phyloP scores from a whole-genome alignment of 2,113 vertebrate genomes.

The Leptocoma aspasia region DNA sequence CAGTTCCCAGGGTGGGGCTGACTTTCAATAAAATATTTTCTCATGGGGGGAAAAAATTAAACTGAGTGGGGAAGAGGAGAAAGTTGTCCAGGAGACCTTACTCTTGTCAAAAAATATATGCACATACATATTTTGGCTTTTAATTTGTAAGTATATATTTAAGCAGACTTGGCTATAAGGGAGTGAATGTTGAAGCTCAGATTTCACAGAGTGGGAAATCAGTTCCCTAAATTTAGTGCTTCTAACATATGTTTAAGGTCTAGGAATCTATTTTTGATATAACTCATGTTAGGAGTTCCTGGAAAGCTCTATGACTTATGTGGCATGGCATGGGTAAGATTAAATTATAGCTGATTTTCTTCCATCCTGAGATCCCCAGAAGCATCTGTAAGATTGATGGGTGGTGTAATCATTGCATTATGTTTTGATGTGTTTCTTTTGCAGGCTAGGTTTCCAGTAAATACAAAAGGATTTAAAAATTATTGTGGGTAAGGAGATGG shows the following conservation, averaged over 20 bases:
- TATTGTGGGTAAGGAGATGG: constrained; percentile 14
- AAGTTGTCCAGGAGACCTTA: not conserved
- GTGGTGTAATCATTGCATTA: not conserved
- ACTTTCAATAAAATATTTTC: not conserved
- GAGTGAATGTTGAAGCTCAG: not conserved
- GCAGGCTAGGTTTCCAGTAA: not conserved
- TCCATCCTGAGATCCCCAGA: constrained; percentile 9
- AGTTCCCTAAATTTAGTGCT: constrained; percentile 37
- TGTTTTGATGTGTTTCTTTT: not conserved
- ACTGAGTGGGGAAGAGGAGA: not conserved
- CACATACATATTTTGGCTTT: not conserved
- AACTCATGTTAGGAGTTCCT: constrained; percentile 23
- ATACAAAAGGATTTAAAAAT: not conserved
- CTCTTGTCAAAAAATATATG: not conserved
- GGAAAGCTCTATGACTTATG: constrained; percentile 31
- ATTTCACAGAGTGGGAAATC: constrained; percentile 6
- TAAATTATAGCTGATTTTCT: constrained; percentile 46
- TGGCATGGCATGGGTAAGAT: not conserved
- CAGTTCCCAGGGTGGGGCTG: not conserved
- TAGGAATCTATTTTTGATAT: constrained; percentile 49
- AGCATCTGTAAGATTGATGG: not conserved
- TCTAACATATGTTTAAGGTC: constrained; percentile 46
- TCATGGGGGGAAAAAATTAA: not conserved
- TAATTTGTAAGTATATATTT: not conserved
- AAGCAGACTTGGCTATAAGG: not conserved